These are phyloP conservation scores for Drosophila prostipennis DNA, from an alignment of 2,888 invertebrate genomes.

Conservation along the genomic window DNA sequence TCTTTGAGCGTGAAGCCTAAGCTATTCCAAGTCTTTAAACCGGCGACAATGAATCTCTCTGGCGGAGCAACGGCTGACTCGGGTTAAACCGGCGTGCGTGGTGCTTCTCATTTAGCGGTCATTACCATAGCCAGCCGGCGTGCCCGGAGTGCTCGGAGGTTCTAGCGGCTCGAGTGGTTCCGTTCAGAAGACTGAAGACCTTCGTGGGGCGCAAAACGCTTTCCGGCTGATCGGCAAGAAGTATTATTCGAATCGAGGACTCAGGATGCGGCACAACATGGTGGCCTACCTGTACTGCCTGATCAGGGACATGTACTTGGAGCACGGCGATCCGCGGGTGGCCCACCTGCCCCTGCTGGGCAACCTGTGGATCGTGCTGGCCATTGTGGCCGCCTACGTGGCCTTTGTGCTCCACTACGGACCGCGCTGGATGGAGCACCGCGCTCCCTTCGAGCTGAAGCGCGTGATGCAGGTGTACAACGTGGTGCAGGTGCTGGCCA, in stretches of 20 bases:
- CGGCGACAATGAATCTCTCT: conserved; percentile 8
- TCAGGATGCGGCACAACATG: conserved; percentile 63
- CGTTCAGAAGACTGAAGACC: conserved; percentile 50
- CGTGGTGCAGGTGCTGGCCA: conserved; percentile 85
- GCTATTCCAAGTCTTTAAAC: conserved; percentile 2
- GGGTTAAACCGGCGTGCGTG: conserved; percentile 48
- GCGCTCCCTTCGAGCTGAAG: conserved; percentile 87
- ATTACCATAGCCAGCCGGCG: conserved; percentile 56
- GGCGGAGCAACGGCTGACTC: conserved; percentile 32
- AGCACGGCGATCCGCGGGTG: conserved; percentile 83
- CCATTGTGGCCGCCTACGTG: conserved; percentile 87
- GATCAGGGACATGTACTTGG: conserved; percentile 56
- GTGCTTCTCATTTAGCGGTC: conserved; percentile 64
- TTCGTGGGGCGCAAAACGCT: conserved; percentile 41
- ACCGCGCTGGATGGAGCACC: conserved; percentile 89
- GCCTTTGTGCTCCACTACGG: conserved; percentile 89
- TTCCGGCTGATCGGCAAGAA: neutral
- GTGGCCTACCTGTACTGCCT: conserved; percentile 65
- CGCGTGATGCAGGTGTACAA: conserved; percentile 89
- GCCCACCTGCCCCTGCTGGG: conserved; percentile 88
- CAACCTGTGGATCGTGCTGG: conserved; percentile 87
- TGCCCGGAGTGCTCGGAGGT: neutral
- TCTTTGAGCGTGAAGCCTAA: conserved; percentile 10
- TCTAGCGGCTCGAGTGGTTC: neutral
- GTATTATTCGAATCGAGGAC: conserved; percentile 37